phyloP scores from a whole-genome alignment of 2,888 invertebrate species.

The Eudasyphora cyanicolor region DNA sequence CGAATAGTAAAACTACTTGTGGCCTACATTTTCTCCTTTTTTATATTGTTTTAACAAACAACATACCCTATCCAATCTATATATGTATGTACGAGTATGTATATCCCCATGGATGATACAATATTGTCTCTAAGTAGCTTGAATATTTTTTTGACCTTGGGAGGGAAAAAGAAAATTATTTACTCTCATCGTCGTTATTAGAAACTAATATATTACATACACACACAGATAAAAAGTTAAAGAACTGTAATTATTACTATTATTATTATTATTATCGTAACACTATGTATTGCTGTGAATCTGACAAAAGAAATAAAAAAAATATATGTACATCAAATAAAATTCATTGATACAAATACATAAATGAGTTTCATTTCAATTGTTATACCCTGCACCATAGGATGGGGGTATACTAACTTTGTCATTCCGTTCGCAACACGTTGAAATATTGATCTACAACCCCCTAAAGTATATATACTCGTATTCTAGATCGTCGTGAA shows the following conservation, averaged over 20 bases:
- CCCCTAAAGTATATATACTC: too few species aligned
- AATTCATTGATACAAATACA: not conserved
- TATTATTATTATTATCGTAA: constrained; percentile 49
- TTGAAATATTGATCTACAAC: too few species aligned
- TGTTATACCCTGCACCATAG: too few species aligned
- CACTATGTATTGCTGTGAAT: constrained; percentile 63
- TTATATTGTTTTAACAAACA: constrained; percentile 5
- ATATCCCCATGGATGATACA: constrained; percentile 1
- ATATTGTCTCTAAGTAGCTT: not conserved
- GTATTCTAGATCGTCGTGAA: too few species aligned
- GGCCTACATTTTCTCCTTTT: constrained; percentile 32
- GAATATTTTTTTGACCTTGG: not conserved
- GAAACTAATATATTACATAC: too few species aligned
- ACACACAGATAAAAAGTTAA: constrained; percentile 32
- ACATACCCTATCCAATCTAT: not conserved
- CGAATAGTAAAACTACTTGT: constrained; percentile 25
- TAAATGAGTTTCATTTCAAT: too few species aligned
- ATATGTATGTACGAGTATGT: too few species aligned
- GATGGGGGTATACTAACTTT: too few species aligned
- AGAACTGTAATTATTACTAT: constrained; percentile 52
- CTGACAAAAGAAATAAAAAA: constrained; percentile 54
- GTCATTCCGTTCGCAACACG: too few species aligned
- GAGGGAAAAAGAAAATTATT: not conserved
- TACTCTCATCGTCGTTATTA: constrained; percentile 18
- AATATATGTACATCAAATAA: constrained; percentile 59